These are phyloP conservation scores for Galeopterus variegatus DNA, from an alignment of 2,113 vertebrate species.

Conservation along the genomic window DNA sequence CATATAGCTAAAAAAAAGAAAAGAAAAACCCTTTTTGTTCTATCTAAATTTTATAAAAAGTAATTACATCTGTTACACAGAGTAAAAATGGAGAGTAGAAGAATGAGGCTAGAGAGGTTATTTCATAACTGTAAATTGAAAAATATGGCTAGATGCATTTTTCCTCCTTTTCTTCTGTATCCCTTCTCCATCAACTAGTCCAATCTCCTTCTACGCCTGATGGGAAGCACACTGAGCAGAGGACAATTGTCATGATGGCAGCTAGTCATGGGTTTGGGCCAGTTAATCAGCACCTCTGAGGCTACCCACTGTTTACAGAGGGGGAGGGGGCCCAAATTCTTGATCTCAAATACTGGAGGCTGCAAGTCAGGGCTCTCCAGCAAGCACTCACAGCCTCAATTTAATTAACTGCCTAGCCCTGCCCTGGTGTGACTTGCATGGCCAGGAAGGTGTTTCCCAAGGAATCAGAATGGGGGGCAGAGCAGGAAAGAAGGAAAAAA, in stretches of 20 bases:
- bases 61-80: background rate
- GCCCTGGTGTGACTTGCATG: slow-evolving; percentile 75
- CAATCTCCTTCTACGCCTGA: background rate
- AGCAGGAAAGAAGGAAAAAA: slow-evolving; percentile 53
- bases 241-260: background rate
- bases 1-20: background rate
- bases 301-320: slow-evolving; percentile 72
- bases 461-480: slow-evolving; percentile 85
- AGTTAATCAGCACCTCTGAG: slow-evolving; percentile 69
- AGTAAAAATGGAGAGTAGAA: slow-evolving; percentile 23
- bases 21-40: background rate
- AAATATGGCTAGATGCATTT: background rate
- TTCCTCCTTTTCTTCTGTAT: background rate
- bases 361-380: slow-evolving; percentile 76
- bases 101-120: background rate
- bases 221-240: background rate
- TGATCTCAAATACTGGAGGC: slow-evolving; percentile 62
- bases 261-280: background rate
- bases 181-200: background rate
- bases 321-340: slow-evolving; percentile 56
- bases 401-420: slow-evolving; percentile 88
- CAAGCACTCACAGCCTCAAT: slow-evolving; percentile 72
- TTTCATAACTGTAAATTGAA: background rate
- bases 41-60: background rate
- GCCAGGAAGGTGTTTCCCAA: slow-evolving; percentile 88